Conservation (phyloP, 2,888 invertebrate species). For the Catotricha subobsoleta region DNA sequence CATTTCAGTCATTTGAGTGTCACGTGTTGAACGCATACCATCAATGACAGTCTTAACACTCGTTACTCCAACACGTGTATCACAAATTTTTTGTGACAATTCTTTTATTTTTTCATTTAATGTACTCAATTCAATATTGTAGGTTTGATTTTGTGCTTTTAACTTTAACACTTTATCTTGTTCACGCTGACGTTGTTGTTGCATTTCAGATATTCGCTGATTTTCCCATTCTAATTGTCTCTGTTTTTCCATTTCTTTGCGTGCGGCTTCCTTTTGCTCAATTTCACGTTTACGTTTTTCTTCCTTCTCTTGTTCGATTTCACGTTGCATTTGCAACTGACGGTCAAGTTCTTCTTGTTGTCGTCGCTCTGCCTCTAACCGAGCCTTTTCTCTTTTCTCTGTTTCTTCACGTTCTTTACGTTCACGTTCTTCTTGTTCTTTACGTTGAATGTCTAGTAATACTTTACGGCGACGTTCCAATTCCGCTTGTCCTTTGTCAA, state of each 20-base stretch:
- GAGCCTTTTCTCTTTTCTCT: constrained; percentile 65
- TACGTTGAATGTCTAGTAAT: constrained; percentile 50
- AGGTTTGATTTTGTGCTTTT: constrained; percentile 71
- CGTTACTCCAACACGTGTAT: constrained; percentile 71
- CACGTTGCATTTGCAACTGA: constrained; percentile 59
- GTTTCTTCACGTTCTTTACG: constrained; percentile 82
- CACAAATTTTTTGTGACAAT: constrained; percentile 61
- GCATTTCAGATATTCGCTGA: constrained; percentile 69
- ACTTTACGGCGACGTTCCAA: constrained; percentile 76
- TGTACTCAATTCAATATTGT: constrained; percentile 60
- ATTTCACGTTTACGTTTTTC: constrained; percentile 61
- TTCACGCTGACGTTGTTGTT: constrained; percentile 68
- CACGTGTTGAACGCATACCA: constrained; percentile 82
- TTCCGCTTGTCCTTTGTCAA: constrained; percentile 95
- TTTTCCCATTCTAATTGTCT: constrained; percentile 90
- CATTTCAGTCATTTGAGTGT: constrained; percentile 76
- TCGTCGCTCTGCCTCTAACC: constrained; percentile 53
- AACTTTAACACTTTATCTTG: constrained; percentile 68
- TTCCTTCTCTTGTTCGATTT: constrained; percentile 53
- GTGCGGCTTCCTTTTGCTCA: constrained; percentile 45
- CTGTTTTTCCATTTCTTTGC: constrained; percentile 84
- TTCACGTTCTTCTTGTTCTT: constrained; percentile 85
- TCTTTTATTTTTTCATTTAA: constrained; percentile 46
- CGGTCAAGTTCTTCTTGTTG: constrained; percentile 76
- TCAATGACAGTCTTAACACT: constrained; percentile 91